Conservation (phyloP, 2,113 vertebrate species). For the Piprites chloris region DNA sequence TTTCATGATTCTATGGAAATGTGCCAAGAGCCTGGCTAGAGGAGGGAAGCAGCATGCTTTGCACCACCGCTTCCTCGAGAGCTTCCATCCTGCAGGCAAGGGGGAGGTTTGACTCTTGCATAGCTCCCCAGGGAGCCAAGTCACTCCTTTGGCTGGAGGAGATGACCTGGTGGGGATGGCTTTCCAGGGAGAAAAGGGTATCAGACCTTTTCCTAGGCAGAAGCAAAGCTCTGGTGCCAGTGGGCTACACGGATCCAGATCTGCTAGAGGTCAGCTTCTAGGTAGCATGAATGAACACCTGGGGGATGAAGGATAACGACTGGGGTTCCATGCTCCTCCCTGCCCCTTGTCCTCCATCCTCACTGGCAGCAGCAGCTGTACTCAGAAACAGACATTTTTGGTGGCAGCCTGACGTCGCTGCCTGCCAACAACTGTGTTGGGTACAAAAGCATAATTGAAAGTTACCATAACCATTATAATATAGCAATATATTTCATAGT, state of each 20-base stretch:
- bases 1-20: not conserved
- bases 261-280: not conserved
- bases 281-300: accelerated
- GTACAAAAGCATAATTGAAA: conserved; percentile 71
- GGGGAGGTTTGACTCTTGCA: not conserved
- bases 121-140: not conserved
- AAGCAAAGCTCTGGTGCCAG: not conserved
- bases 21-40: not conserved
- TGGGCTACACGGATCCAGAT: not conserved
- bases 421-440: conserved; percentile 32
- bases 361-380: conserved; percentile 29
- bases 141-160: not conserved
- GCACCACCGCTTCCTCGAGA: not conserved
- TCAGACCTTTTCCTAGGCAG: not conserved
- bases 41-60: not conserved
- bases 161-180: not conserved
- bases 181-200: not conserved
- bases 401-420: conserved; percentile 2
- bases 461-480: conserved; percentile 76
- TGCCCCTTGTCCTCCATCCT: not conserved
- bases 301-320: not conserved
- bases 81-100: not conserved
- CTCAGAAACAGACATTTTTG: conserved; percentile 70
- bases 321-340: not conserved
- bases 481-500: conserved; percentile 80